Percentiles rank a stretch among this genome's conserved stretches.
Evolutionary conservation across 2,888 invertebrate species (phyloP).

Genomic region (Phengaris arion): DNA sequence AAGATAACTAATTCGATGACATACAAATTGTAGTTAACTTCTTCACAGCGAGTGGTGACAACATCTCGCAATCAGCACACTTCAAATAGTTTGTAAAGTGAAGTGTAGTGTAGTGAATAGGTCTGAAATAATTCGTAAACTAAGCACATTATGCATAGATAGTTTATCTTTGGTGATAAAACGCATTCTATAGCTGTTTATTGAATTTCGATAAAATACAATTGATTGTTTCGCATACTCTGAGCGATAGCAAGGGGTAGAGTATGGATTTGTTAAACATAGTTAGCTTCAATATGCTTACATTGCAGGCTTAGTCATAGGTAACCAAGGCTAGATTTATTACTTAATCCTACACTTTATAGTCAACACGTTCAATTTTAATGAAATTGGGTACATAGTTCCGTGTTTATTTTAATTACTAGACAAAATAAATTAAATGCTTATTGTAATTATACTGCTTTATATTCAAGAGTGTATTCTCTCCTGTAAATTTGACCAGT

Average conservation of each 20-base stretch:
- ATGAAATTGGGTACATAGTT: not conserved
- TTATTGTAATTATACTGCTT: not conserved
- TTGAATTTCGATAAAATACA: not conserved
- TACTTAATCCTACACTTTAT: not conserved
- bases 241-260: not conserved
- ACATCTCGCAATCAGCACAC: too few relatives aligned
- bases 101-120: too few relatives aligned
- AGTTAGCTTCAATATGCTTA: not conserved
- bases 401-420: not conserved
- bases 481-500: too few relatives aligned
- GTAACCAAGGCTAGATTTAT: not conserved
- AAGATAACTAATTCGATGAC: too few relatives aligned
- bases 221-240: not conserved
- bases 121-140: too few relatives aligned
- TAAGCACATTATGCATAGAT: too few relatives aligned
- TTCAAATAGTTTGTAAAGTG: too few relatives aligned
- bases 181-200: not conserved
- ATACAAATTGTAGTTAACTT: too few relatives aligned
- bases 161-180: too few relatives aligned
- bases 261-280: not conserved
- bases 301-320: constrained; percentile 1
- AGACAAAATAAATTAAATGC: not conserved
- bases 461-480: too few relatives aligned
- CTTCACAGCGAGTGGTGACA: too few relatives aligned
- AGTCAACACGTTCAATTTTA: not conserved